These are phyloP conservation scores for Pelecanoides urinatrix DNA, from an alignment of 2,113 vertebrate genomes.

Conservation along the genomic window DNA sequence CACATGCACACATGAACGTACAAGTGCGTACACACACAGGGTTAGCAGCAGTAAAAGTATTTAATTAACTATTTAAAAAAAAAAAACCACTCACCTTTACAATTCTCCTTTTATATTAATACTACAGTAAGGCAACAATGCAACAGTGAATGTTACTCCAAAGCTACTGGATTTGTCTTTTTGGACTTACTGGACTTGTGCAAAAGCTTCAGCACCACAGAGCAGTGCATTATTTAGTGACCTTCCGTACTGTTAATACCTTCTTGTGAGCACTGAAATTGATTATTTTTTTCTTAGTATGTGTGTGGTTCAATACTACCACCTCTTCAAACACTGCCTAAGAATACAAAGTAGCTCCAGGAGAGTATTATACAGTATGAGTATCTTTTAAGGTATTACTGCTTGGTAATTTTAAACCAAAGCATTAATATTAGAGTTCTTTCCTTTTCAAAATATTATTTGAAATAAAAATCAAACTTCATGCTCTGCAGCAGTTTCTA, in stretches of 20 bases:
- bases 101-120: background rate
- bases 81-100: background rate
- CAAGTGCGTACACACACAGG: background rate
- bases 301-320: background rate
- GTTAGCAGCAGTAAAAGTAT: background rate
- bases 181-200: background rate
- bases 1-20: background rate
- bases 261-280: background rate
- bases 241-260: background rate
- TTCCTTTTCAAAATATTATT: background rate
- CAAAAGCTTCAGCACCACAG: background rate
- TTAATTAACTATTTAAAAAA: background rate
- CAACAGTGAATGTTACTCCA: background rate
- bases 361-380: background rate
- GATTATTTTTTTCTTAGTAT: background rate
- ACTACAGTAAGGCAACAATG: background rate
- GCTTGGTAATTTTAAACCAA: background rate
- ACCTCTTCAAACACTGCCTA: background rate
- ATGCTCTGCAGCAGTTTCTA: background rate
- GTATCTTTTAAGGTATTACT: background rate
- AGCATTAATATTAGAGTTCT: background rate
- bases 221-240: background rate
- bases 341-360: background rate
- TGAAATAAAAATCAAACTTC: background rate
- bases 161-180: background rate